A percentile compares a stretch with the other conserved stretches of the same genome.
phyloP scores from a whole-genome alignment of 2,113 vertebrate genomes.

The Protobothrops mucrosquamatus region DNA sequence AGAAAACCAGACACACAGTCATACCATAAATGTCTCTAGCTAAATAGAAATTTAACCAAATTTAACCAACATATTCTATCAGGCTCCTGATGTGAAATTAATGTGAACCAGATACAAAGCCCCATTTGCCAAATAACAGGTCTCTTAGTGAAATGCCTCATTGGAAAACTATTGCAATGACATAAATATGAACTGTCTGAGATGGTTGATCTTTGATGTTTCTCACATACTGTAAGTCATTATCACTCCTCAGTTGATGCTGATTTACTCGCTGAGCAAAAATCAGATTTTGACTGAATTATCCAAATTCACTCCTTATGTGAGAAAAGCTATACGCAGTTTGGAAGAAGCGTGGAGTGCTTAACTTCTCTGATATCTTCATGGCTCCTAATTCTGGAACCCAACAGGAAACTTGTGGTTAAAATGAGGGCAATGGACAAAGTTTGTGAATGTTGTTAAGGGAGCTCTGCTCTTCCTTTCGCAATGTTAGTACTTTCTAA shows the following conservation, averaged over 20 bases:
- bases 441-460: not conserved
- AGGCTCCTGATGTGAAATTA: not conserved
- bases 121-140: not conserved
- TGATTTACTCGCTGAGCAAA: not conserved
- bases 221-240: not conserved
- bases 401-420: not conserved
- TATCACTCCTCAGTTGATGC: not conserved
- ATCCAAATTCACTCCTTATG: not conserved
- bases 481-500: not conserved
- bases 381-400: not conserved
- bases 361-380: not conserved
- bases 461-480: not conserved
- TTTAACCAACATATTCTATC: not conserved
- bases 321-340: not conserved
- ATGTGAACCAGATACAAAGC: not conserved
- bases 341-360: not conserved
- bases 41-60: not conserved
- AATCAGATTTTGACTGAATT: not conserved
- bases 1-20: not conserved
- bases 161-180: not conserved
- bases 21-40: not conserved
- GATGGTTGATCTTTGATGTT: not conserved
- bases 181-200: not conserved
- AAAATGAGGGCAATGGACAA: not conserved
- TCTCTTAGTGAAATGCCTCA: not conserved